Base-by-base conservation (phyloP, 2,797 vertebrate species). In the Vultur gryphus region DNA sequence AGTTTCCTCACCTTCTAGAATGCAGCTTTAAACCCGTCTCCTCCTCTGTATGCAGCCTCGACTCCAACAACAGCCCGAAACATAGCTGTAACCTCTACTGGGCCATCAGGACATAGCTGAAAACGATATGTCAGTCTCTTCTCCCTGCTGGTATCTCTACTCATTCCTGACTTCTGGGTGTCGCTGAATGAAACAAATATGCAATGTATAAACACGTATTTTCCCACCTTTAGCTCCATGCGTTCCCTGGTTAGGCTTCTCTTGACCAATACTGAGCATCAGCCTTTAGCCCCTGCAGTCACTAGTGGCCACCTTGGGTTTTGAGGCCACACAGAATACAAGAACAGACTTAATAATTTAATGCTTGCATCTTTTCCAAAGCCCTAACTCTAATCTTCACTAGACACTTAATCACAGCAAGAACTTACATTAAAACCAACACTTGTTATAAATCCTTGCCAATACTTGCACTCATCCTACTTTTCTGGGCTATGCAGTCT, bases 371-470 rank as follows among this genome's bases (percentile, higher is more conserved):
- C 46, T 59, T 58, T 80, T 77, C 51, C 71, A 66, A 89, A 89
- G 84, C 21, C 0, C 55, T 62, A 83, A 85, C 75, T 77, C 62
- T 77, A 71, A 54, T 11, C 75, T 91, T 70, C 90, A 80, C 17
- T 29, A 66, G 61, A 66, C 16, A 76, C 67, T 89, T 84, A 80
- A 95, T 93, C 64, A 48, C 82, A 89, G 94, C 59, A 85, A 95
- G 75, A 93, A 44, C 48, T 85, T 41, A 19, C 37, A 52, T 69
- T 37, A 83, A 93, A 89, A 15, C 62, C 82, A 90, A 31, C 87
- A 89, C 95, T 85, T 95, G 94, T 28, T 77, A 29, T 4, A 77
- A 83, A 93, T 94, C 82, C 71, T 80, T 94, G 94, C 95, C 95
- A 97, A 31, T 26, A 78, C 87, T 75, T 79, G 82, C 69, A 13